Evolutionary conservation across 23 tunicate species (phyloP).

Genomic region (Botrylloides violaceus): DNA sequence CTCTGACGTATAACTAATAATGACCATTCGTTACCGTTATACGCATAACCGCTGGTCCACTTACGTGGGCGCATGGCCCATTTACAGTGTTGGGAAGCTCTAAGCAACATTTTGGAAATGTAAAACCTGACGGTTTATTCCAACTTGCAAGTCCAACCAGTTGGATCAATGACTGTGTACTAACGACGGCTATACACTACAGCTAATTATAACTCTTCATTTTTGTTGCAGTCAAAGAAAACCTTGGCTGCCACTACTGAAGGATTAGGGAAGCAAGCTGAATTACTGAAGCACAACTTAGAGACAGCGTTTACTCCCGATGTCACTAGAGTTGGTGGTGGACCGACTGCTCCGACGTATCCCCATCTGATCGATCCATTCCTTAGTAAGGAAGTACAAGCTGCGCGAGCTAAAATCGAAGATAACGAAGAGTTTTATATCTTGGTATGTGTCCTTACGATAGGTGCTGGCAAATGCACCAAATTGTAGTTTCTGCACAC

Average conservation of each 20-base stretch:
- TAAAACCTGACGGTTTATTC: too few species aligned
- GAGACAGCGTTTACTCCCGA: constrained; percentile 15
- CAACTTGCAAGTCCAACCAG: too few species aligned
- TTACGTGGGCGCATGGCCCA: too few species aligned
- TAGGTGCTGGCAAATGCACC: background rate
- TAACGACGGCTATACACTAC: too few species aligned
- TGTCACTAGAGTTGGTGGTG: constrained; percentile 24
- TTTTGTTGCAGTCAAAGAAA: constrained; percentile 36
- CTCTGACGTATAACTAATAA: too few species aligned
- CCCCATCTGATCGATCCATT: constrained; percentile 28
- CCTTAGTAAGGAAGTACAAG: constrained; percentile 30
- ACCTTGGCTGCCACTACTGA: constrained; percentile 31
- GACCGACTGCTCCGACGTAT: constrained; percentile 34
- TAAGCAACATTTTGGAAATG: too few species aligned
- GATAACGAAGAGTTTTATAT: constrained; percentile 53
- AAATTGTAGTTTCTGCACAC: background rate
- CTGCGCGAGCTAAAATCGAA: constrained; percentile 21
- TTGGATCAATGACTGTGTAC: too few species aligned
- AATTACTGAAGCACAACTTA: constrained; percentile 30
- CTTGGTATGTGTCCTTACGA: constrained; percentile 36
- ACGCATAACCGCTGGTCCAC: too few species aligned
- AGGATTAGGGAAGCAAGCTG: constrained; percentile 32
- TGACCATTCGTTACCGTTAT: too few species aligned
- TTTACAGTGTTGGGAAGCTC: too few species aligned
- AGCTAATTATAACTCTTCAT: too few species aligned